phyloP scores from a whole-genome alignment of 2,797 vertebrate genomes.

The Anabacerthia variegaticeps region DNA sequence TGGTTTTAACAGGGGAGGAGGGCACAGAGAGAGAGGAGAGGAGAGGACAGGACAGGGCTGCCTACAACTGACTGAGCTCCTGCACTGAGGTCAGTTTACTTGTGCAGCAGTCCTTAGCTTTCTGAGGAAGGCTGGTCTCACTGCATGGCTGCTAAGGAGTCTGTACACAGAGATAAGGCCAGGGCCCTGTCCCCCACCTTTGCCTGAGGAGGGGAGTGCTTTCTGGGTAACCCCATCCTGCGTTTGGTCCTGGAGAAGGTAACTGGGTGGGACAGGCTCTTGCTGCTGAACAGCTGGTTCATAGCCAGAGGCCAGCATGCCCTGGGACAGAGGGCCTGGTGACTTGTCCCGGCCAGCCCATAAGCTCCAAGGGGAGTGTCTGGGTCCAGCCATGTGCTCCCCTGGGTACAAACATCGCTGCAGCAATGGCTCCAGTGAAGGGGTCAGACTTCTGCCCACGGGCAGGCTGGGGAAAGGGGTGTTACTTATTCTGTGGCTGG shows the following conservation, averaged over 20 bases:
- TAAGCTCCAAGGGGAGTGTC: background rate
- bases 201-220: accelerated
- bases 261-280: background rate
- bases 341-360: background rate
- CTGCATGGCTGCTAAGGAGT: accelerated
- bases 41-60: background rate
- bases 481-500: background rate
- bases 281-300: background rate
- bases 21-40: background rate
- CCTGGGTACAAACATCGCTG: background rate
- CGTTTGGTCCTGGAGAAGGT: background rate
- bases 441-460: background rate
- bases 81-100: background rate
- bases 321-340: background rate
- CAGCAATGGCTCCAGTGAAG: background rate
- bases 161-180: accelerated
- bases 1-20: background rate
- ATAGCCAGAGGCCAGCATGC: background rate
- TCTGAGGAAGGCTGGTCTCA: background rate
- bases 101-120: background rate
- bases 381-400: background rate
- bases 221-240: background rate
- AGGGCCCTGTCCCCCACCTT: background rate
- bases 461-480: background rate
- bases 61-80: background rate